These are phyloP conservation scores for Takifugu flavidus DNA, from an alignment of 2,113 vertebrate genomes.

Conservation along the genomic window DNA sequence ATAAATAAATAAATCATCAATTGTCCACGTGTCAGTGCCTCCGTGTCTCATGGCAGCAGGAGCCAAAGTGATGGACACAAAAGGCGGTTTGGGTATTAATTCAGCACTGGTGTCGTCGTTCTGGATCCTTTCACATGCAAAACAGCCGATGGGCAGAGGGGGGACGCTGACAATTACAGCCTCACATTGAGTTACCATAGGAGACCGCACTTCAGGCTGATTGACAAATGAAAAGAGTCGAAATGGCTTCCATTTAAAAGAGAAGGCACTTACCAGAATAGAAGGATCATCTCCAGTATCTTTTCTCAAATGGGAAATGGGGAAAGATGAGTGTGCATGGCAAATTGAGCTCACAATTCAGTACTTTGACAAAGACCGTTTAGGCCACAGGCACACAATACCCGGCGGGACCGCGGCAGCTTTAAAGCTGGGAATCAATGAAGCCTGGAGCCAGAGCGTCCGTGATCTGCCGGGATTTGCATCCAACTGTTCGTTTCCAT, in stretches of 20 bases:
- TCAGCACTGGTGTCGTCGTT: conserved; percentile 58
- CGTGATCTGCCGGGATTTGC: conserved; percentile 24
- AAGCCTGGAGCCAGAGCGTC: conserved; percentile 24
- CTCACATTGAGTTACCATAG: conserved; percentile 46
- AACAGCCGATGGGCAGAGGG: conserved; percentile 50
- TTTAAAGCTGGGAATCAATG: conserved; percentile 53
- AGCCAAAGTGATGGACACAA: conserved; percentile 66
- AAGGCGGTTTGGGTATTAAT: conserved; percentile 62
- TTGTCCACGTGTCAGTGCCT: conserved; percentile 49
- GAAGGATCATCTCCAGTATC: conserved; percentile 70
- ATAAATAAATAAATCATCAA: conserved; percentile 16
- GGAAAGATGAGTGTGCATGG: conserved; percentile 54
- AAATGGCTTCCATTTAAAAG: conserved; percentile 69
- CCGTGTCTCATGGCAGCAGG: conserved; percentile 49
- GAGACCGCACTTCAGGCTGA: conserved; percentile 66
- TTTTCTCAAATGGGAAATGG: conserved; percentile 62
- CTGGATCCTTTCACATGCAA: conserved; percentile 75
- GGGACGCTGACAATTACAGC: conserved; percentile 70
- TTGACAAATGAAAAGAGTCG: conserved; percentile 76
- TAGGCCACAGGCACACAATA: conserved; percentile 51
- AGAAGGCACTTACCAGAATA: conserved; percentile 54
- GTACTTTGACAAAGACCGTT: conserved; percentile 56
- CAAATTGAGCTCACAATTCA: conserved; percentile 65
- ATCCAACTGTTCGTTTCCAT: conserved; percentile 30
- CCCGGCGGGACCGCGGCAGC: conserved; percentile 38